Evolutionary conservation across 2,113 vertebrate genomes (phyloP).

Genomic region (Boleophthalmus pectinirostris): DNA sequence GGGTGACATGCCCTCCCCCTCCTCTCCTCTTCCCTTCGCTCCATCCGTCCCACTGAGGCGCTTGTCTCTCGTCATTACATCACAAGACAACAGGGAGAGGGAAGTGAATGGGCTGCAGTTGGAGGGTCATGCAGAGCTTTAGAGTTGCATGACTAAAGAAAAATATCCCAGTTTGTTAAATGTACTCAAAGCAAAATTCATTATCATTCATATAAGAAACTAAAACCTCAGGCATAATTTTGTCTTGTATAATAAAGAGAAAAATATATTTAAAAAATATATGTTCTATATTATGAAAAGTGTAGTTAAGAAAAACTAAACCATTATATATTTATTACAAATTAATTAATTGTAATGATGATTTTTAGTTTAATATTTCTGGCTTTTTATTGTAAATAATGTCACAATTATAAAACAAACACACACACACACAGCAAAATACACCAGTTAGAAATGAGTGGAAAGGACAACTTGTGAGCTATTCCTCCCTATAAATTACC

Average conservation of each 20-base stretch:
- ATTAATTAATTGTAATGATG: too few species aligned
- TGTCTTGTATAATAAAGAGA: too few species aligned
- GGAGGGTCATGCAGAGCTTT: slow-evolving; percentile 63
- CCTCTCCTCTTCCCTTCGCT: slow-evolving; percentile 45
- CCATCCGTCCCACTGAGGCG: slow-evolving; percentile 68
- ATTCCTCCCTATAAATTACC: not conserved
- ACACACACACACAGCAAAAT: not conserved
- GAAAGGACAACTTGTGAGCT: too few species aligned
- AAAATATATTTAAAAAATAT: too few species aligned
- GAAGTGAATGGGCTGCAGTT: slow-evolving; percentile 77
- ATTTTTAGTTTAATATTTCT: too few species aligned
- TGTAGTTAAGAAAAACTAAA: too few species aligned
- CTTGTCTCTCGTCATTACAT: slow-evolving; percentile 77
- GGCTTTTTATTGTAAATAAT: not conserved
- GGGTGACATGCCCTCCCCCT: slow-evolving; percentile 42
- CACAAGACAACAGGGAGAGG: slow-evolving; percentile 63
- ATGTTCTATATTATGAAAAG: too few species aligned
- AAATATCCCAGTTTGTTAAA: not conserved
- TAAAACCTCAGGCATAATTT: not conserved
- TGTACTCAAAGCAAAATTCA: not conserved
- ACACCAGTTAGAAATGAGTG: not conserved
- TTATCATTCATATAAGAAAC: not conserved
- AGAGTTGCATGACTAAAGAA: not conserved
- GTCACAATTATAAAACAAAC: not conserved
- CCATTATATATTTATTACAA: too few species aligned